These are phyloP conservation scores for Argentina silus DNA, from an alignment of 2,797 vertebrate genomes.

Conservation along the genomic window DNA sequence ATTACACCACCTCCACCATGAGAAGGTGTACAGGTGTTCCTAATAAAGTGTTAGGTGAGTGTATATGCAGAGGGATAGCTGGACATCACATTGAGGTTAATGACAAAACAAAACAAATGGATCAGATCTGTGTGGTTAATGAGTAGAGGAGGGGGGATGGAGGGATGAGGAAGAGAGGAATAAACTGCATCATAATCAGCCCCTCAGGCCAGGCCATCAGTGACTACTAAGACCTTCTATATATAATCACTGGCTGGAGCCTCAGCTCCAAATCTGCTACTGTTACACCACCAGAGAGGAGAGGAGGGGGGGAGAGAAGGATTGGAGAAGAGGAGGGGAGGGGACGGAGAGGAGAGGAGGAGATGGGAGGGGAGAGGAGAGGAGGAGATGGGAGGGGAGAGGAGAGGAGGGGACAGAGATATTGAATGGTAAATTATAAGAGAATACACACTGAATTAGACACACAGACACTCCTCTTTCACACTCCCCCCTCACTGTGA, in stretches of 20 bases:
- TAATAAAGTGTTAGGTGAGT: no score
- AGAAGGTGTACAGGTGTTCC: no score
- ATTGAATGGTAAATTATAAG: no score
- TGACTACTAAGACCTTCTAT: conserved; percentile 62
- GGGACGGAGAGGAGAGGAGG: not conserved
- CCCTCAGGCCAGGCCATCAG: conserved; percentile 20
- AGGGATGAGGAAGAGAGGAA: conserved; percentile 22
- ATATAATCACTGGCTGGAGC: conserved; percentile 47
- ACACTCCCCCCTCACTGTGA: not conserved
- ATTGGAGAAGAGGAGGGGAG: not conserved
- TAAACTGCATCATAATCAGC: conserved; percentile 54
- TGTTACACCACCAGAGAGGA: not conserved
- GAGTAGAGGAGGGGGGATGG: not conserved
- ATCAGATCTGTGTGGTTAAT: not conserved
- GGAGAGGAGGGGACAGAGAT: no score
- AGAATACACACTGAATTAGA: not conserved
- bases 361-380: not conserved
- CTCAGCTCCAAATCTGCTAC: no score
- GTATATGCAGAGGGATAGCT: no score
- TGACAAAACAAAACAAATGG: not conserved
- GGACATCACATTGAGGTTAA: not conserved
- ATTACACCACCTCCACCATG: no score
- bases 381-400: not conserved
- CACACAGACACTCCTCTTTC: not conserved
- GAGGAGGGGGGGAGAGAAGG: no score